A percentile compares a stretch with the other conserved stretches of the same genome.
Conservation (phyloP, 2,888 invertebrate species). For the Ophion costatus region DNA sequence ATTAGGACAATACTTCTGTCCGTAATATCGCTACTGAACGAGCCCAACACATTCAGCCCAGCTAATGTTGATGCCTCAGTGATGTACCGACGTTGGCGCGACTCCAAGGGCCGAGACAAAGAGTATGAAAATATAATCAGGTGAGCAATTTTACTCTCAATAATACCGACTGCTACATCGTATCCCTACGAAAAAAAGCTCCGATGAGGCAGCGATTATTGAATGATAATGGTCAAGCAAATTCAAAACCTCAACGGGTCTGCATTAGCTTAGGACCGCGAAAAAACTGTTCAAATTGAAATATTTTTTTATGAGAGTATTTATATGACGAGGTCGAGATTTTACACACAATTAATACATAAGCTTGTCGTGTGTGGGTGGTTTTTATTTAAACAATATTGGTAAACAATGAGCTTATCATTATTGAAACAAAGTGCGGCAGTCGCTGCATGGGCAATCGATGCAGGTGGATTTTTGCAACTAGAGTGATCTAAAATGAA, state of each 20-base stretch:
- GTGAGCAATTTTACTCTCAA: conserved; percentile 83
- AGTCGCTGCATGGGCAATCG: no score
- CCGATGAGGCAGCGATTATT: neutral
- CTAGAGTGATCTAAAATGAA: no score
- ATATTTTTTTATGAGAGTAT: no score
- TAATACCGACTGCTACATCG: neutral
- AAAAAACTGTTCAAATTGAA: no score
- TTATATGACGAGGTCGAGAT: no score
- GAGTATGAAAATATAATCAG: conserved; percentile 99
- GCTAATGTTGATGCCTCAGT: conserved; percentile 99
- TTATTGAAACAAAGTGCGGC: no score
- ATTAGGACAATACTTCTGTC: conserved; percentile 96
- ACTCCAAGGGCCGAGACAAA: conserved; percentile 98
- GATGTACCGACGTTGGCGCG: conserved; percentile 99
- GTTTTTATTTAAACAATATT: no score
- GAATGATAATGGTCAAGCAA: neutral
- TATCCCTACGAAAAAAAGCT: neutral
- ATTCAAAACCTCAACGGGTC: neutral
- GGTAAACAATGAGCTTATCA: no score
- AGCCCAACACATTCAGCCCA: conserved; percentile 99
- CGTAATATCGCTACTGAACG: conserved; percentile 99
- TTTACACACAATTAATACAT: no score
- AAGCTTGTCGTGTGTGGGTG: no score
- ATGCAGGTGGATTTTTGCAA: no score
- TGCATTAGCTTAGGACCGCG: no score